Evolutionary conservation across 2,797 vertebrate genomes (phyloP), one percentile per base, ranked within the genome.

Genomic region (Halcyon chelicuti): DNA sequence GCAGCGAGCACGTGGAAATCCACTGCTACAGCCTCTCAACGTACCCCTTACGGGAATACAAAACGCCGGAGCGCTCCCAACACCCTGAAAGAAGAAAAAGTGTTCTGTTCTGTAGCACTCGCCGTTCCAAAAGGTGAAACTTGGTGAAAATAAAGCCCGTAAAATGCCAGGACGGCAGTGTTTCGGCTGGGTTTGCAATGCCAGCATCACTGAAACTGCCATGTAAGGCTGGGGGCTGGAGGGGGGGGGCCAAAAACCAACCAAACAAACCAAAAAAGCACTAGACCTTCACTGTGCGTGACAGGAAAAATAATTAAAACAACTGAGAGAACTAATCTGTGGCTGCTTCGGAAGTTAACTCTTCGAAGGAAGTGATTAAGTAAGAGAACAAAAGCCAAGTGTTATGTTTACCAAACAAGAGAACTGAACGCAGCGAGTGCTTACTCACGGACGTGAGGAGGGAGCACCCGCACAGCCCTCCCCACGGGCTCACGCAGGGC

Each of bases 281-380:
- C 86, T 94, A 97, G 95, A 93, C 97, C 92, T 98, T 95, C 94
- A 54, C 96, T 20, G 97, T 49, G 94, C 96, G 97, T 98, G 98
- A 98, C 94, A 55, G 97, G 98, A 98, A 98, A 97, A 97, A 97
- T 97, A 98, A 98, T 98, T 95, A 95, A 96, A 97, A 97, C 94
- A 97, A 96, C 84, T 51, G 83, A 97, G 94, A 67, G 95, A 96
- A 97, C 93, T 94, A 91, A 98, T 97, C 94, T 76, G 93, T 90
- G 86, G 90, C 96, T 90, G 95, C 83, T 91, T 91, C 73, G 91
- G 93, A 96, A 93, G 91, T 98, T 98, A 98, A 98, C 98, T 98
- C 98, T 98, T 98, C 74, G 67, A 94, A 97, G 94, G 96, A 96
- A 80, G 92, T 46, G 92, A 89, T 95, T 94, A 94, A 81, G 42